Base-by-base conservation (phyloP, 2,888 invertebrate genomes). In the Mylabris sibirica region DNA sequence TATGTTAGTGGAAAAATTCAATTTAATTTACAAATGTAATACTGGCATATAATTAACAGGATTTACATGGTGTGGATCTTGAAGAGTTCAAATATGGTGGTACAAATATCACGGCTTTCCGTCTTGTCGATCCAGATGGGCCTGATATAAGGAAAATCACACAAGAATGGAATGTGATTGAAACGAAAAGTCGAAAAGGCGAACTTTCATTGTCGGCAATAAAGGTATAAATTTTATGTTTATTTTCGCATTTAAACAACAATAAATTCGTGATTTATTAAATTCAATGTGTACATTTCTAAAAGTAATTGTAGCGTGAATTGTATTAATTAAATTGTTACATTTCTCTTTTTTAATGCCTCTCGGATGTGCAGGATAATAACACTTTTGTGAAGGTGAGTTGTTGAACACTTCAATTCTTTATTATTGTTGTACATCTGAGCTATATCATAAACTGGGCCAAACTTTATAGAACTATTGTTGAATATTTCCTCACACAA, bases 71-170 rank as follows among this genome's bases (percentile, higher is more conserved):
- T 66, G 92, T 98, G 41, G 94, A 97, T 85, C 87, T 98, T 80
- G 95, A 96, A 80, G 95, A 96, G 84, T 98, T 98, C 85, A 94
- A 94, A 83, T 95, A 97, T 84, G 95, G 96, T 9, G 97, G 97
- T 38, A 97, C 97, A 30, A 98, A 98, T 85, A 96, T 98, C 76
- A 97, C 98, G 1, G 96, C 97, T 5, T 92, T 98, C 81, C 90
- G 97, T 75, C 86, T 98, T 75, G 92, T 98, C 59, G 95, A 97
- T 84, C 94, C 95, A 26, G 91, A 92, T 72, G 90, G 91, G 74
- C 89, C 91, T n/a, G 91, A 93, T 78, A 92, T 95, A 30, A 90
- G 92, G 80, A 90, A 90, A 79, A 91, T 94, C 35, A 90, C 94
- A 63, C 88, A 91, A 73, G 92, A 93, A 77, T 95, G 95, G 95